phyloP scores from a whole-genome alignment of 2,797 vertebrate species.

The Acrossocheilus wenchowensis region DNA sequence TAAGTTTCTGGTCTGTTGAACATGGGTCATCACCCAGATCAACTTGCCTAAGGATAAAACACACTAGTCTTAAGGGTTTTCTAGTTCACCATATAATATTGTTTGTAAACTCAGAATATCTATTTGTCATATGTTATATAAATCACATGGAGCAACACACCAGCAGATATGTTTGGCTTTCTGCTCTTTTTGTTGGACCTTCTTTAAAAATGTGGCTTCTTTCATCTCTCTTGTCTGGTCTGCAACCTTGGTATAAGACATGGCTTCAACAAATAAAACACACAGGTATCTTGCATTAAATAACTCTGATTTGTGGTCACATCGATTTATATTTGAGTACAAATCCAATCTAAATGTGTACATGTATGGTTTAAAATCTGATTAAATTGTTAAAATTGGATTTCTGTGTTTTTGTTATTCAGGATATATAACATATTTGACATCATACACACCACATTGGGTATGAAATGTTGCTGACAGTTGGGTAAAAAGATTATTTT shows the following conservation, averaged over 20 bases:
- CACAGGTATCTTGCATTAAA: conserved; percentile 12
- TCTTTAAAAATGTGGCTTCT: conserved; percentile 84
- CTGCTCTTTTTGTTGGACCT: conserved; percentile 81
- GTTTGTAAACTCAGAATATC: not conserved
- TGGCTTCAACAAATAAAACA: conserved; percentile 64
- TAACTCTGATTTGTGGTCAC: not conserved
- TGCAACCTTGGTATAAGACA: conserved; percentile 68
- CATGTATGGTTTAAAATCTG: not conserved
- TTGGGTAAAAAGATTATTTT: not conserved
- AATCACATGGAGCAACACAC: conserved; percentile 67
- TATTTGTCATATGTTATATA: not conserved
- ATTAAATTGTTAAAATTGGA: not conserved
- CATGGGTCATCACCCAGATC: conserved; percentile 81
- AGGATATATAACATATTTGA: not conserved
- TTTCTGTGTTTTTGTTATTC: conserved; percentile 10
- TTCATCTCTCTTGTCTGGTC: conserved; percentile 81
- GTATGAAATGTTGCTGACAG: not conserved
- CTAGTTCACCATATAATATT: not conserved
- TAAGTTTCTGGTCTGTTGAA: conserved; percentile 70
- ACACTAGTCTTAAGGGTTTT: not conserved
- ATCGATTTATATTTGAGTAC: not conserved
- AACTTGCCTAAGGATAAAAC: conserved; percentile 79
- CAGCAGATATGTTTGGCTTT: conserved; percentile 79
- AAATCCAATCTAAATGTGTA: not conserved
- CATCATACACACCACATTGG: not conserved